Evolutionary conservation across 2,888 invertebrate genomes (phyloP), one percentile per base, ranked within the genome.

Genomic region (Lamellibrachia columna): DNA sequence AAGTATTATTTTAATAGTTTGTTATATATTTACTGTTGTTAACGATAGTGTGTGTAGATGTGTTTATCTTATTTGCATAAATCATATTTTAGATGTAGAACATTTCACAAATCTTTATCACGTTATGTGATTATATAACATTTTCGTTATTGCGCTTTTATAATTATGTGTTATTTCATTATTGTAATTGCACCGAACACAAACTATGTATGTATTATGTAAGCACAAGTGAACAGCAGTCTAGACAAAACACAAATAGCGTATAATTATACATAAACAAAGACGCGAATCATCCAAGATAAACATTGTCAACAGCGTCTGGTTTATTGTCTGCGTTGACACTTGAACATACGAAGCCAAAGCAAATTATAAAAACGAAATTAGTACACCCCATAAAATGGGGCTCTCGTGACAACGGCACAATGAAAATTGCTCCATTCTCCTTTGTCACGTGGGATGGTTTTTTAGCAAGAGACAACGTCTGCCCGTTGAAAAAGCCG

Each of bases 191-290:
- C 75, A 15, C 22, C 75, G n/a, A 11, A 7, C 75, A 75, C 75
- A 75, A 22, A 75, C 75, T 75, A 11, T n/a, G 75, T 7, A 75
- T 75, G 15, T 60, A 60, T 75, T 28, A 22, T 22, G 15, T 22
- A 15, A 75, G n/a, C 15, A n/a, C 75, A 4, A 22, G 22, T 75
- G 75, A 75, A 75, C 75, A 75, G 22, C 22, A 4, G n/a, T 75
- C 75, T 75, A 75, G 15, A 75, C 75, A 75, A 22, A 40, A 75
- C 22, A 9, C 15, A 75, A 22, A 75, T 6, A 75, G 22, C n/a
- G 75, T 75, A 75, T 75, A 75, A 75, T 75, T 75, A 75, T 75
- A 75, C 75, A 75, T n/a, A 75, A 75, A 75, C 75, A 75, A 75
- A 75, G 75, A 75, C 75, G 60, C 9, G 60, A 60, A 60, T 9